Evolutionary conservation across 2,888 invertebrate species (phyloP), one percentile per base, ranked within the genome.

Genomic region (Standfussiana lucernea): DNA sequence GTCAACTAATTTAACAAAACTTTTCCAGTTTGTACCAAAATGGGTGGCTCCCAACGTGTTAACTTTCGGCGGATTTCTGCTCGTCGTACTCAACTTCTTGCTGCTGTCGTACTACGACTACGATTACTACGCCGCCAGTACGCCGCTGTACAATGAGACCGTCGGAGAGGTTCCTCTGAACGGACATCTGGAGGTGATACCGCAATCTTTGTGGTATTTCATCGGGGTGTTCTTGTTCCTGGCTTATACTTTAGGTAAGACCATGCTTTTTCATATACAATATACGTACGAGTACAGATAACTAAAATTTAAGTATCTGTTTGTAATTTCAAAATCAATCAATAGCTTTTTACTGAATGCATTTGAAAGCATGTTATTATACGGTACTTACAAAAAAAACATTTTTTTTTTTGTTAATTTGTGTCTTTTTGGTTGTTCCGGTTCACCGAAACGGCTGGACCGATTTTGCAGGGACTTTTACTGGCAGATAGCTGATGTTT

Each of bases 31-130:
- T 86, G 98, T 99, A 93, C 99, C 99, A 84, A 97, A 97, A 97
- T 99, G 99, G 99, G 97, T 99, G 79, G 99, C 99, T 0, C 99
- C 99, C 66, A 99, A 99, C 95, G 97, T 99, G 65, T 96, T 99
- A 75, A 99, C 99, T 21, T 99, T 99, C 94, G 97, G 97, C 80
- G 99, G 99, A 24, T 99, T 99, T 93, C 97, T 99, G 42, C 98
- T 99, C 90, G 98, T 99, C 21, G 98, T 99, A 47, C 94, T 98
- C 35, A 99, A 99, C 94, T 99, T 99, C 94, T 89, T 98, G 66
- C 94, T 99, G 85, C 98, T 99, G 86, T 97, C 98, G 64, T 97
- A 97, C 92, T 98, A 98, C 92, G 99, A 99, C 95, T 99, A 98
- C 93, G 97, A 98, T 90, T 99, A 99, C 93, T 98, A 98, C 47